Conservation (phyloP, 2,113 vertebrate species). For the Heterotilapia buettikoferi region DNA sequence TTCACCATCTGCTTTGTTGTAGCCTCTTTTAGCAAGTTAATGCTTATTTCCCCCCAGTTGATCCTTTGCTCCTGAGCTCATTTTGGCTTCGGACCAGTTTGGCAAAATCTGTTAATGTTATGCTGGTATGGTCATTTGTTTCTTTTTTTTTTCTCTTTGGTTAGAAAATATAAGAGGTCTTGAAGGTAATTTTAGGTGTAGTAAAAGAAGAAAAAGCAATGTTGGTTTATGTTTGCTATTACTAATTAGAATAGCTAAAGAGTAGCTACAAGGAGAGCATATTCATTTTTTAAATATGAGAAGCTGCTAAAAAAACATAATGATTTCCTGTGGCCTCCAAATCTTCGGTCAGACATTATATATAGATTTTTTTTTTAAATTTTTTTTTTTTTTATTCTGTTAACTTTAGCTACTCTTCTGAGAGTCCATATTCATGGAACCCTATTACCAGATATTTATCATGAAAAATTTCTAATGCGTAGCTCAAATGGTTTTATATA, state of each 20-base stretch:
- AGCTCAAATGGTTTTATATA: too few relatives aligned
- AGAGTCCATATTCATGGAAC: too few relatives aligned
- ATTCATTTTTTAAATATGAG: neutral
- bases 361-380: too few relatives aligned
- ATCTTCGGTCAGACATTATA: too few relatives aligned
- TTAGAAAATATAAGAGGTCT: neutral
- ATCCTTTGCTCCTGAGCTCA: slow-evolving; percentile 3
- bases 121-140: neutral
- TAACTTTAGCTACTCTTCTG: too few relatives aligned
- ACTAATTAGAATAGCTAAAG: too few relatives aligned
- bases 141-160: neutral
- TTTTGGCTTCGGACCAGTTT: neutral
- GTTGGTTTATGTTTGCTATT: neutral
- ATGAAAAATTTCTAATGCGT: too few relatives aligned
- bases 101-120: neutral
- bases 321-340: too few relatives aligned
- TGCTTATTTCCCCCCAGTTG: slow-evolving; percentile 36
- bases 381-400: too few relatives aligned
- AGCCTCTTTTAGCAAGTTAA: slow-evolving; percentile 30
- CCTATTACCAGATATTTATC: too few relatives aligned
- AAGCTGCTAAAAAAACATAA: too few relatives aligned
- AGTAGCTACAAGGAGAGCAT: neutral
- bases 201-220: neutral
- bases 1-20: slow-evolving; percentile 50
- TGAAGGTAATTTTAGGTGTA: neutral